These are phyloP conservation scores for Apolygus lucorum DNA, from an alignment of 1,140 invertebrate genomes.

Conservation along the genomic window DNA sequence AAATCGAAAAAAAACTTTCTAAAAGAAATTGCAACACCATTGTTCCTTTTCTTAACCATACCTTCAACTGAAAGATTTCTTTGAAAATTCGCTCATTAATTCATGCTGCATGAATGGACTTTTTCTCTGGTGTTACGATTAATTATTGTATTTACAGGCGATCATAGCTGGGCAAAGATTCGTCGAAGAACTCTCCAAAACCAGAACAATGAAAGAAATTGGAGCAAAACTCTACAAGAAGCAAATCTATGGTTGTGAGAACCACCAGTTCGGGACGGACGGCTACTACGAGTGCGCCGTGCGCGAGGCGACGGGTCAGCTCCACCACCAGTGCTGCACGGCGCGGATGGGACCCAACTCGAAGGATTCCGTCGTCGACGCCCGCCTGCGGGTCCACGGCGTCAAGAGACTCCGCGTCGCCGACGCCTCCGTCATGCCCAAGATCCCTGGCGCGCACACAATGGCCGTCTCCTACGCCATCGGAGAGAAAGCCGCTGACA, in stretches of 20 bases:
- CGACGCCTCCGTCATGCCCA: slow-evolving; percentile 73
- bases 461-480: slow-evolving; percentile 71
- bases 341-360: slow-evolving; percentile 46
- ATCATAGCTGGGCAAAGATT: slow-evolving; percentile 43
- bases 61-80: too few species aligned
- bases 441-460: slow-evolving; percentile 60
- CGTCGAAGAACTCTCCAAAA: slow-evolving; percentile 34
- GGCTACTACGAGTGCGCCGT: slow-evolving; percentile 58
- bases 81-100: too few species aligned
- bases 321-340: slow-evolving; percentile 66
- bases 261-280: slow-evolving; percentile 43
- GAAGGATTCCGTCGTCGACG: slow-evolving; percentile 53
- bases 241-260: slow-evolving; percentile 42
- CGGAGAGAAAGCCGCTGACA: slow-evolving; percentile 63
- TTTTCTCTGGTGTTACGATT: too few species aligned
- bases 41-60: too few species aligned
- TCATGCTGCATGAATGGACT: too few species aligned
- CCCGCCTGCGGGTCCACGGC: slow-evolving; percentile 55
- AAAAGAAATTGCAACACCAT: too few species aligned
- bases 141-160: too few species aligned
- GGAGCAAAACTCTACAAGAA: slow-evolving; percentile 36
- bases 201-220: slow-evolving; percentile 37
- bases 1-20: too few species aligned
- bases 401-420: slow-evolving; percentile 60
- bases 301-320: slow-evolving; percentile 59